Conservation (phyloP, 2,113 vertebrate genomes). For the Copsychus sechellarum region DNA sequence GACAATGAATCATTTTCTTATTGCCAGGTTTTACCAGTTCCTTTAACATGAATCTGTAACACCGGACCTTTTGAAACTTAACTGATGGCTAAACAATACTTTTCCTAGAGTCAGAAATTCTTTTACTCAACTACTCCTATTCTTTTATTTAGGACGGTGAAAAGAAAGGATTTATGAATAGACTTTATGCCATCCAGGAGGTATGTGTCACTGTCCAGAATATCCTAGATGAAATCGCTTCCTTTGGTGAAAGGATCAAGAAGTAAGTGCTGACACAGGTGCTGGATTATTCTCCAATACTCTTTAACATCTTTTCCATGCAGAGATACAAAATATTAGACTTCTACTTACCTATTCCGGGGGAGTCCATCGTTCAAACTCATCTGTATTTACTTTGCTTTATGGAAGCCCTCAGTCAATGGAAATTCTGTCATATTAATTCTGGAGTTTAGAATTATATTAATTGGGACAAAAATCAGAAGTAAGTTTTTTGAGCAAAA, state of each 20-base stretch:
- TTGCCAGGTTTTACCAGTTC: not conserved
- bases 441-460: constrained; percentile 39
- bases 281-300: not conserved
- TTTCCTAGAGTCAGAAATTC: not conserved
- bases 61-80: not conserved
- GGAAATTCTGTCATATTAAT: constrained; percentile 33
- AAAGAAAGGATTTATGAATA: constrained; percentile 98
- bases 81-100: not conserved
- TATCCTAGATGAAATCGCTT: constrained; percentile 94
- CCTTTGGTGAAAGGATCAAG: constrained; percentile 95
- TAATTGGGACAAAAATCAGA: constrained; percentile 1
- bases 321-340: not conserved
- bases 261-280: constrained; percentile 83
- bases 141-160: constrained; percentile 87
- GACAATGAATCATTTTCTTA: not conserved
- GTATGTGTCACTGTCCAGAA: constrained; percentile 97
- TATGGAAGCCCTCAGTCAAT: not conserved
- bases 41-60: not conserved
- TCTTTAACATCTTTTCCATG: not conserved
- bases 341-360: not conserved
- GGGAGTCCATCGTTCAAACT: not conserved
- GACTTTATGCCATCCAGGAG: constrained; percentile 97
- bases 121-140: not conserved
- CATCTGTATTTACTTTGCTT: constrained; percentile 31
- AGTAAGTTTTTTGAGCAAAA: constrained; percentile 21